Base-by-base conservation (phyloP, 2,797 vertebrate species). In the Neomorphus geoffroyi region DNA sequence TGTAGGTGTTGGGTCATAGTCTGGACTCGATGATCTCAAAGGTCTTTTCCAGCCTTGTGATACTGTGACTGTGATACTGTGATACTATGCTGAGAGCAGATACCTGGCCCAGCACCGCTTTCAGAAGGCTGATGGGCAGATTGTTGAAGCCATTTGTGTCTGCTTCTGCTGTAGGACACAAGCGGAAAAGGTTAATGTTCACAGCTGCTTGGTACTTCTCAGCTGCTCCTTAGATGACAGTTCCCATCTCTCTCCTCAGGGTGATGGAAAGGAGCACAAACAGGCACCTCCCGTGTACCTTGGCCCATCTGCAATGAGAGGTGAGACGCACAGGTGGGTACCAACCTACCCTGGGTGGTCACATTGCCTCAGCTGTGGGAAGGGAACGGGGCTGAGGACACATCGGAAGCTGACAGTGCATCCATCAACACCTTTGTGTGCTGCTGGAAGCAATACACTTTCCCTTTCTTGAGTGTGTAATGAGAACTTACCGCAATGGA, bases 341-440 rank as follows among this genome's bases (percentile, higher is more conserved):
- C 41, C 9, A 67, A 5, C 37, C 24, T 8, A 2, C 6, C 39
- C 45, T 10, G 26, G 19, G 7, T 26, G 17, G 16, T 28, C 90
- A 11, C 64, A n/a, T n/a, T n/a, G n/a, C n/a, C n/a, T n/a, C n/a
- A n/a, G 57, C 69, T 39, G 61, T 10, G 37, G 11, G 78, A 9
- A 37, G 13, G 48, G 24, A 30, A 26, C 32, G 15, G 80, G 43
- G 32, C 10, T 57, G 53, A 57, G 58, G 53, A 30, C 51, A 19
- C 0, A 0, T 32, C 48, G 0, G 0, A 21, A 46, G 69, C 86
- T 64, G 78, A 13, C 11, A 48, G 15, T 28, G 48, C 66, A 30
- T 48, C 90, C 69, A 46, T 73, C 85, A 75, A 62, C 90, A 85
- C 54, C 57, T 58, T 62, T 6, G 2, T 33, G 90, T 69, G 67